A percentile compares a stretch with the other conserved stretches of the same genome.
Evolutionary conservation across 2,113 vertebrate genomes (phyloP).

Genomic region (Dasyornis broadbenti): DNA sequence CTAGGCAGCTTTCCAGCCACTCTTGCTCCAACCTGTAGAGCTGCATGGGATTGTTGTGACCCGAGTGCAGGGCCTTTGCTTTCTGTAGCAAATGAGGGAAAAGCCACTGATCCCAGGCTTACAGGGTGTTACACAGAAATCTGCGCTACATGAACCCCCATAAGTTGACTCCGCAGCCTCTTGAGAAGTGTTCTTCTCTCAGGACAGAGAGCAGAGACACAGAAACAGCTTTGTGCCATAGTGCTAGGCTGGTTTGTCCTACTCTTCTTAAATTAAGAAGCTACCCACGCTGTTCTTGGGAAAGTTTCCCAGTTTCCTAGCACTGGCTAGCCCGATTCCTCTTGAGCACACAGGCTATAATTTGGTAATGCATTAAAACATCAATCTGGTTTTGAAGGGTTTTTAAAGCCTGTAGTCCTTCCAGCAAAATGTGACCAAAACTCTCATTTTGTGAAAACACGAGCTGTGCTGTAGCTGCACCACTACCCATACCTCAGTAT

Average conservation of each 20-base stretch:
- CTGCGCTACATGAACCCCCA: fast-evolving
- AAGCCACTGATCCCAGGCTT: neutral
- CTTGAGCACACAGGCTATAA: neutral
- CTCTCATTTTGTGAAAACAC: neutral
- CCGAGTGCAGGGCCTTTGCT: neutral
- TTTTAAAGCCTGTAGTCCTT: neutral
- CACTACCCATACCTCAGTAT: neutral
- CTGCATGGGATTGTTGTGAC: neutral
- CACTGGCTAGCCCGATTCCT: fast-evolving
- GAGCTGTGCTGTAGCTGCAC: neutral
- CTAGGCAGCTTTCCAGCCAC: fast-evolving
- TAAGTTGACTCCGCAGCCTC: neutral
- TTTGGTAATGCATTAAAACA: neutral
- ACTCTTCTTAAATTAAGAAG: neutral
- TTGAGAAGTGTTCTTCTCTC: neutral
- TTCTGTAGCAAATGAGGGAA: neutral
- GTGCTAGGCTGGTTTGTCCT: neutral
- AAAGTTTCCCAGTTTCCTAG: neutral
- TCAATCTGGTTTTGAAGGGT: neutral
- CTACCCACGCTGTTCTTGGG: fast-evolving
- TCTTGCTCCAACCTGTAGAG: fast-evolving
- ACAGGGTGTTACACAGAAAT: neutral
- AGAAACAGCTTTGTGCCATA: neutral
- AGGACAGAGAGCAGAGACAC: neutral
- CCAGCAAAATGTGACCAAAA: neutral